Base-by-base conservation (phyloP, 2,888 invertebrate species). In the Ochropacha duplaris region DNA sequence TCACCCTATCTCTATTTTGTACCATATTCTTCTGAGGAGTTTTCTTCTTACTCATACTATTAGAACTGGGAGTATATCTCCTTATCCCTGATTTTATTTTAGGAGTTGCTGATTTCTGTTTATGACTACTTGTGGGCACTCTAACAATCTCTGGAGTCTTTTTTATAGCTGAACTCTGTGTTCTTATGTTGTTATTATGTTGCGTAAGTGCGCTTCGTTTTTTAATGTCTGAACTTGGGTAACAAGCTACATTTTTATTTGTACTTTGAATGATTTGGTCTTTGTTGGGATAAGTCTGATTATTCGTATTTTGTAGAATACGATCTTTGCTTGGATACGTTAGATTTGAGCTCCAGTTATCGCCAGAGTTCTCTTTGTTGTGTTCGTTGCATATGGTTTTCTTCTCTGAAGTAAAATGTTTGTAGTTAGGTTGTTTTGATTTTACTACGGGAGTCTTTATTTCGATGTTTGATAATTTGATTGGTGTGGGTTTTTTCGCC, bases 61-160 rank as follows among this genome's bases (percentile, higher is more conserved):
- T 73, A 14, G 91, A 91, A 1, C 86, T 81, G 0, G 90, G 89
- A 4, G 90, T 88, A 56, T 86, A 90, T 61, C 69, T 87, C 39
- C 90, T 75, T 22, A 90, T 87, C 8, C 90, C 90, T 5, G 87
- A 76, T 59, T 90, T 91, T 34, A 91, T 87, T 65, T 83, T 86
- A 22, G 90, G 91, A 14, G 91, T 91, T 1, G 78, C 80, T 5
- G 78, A 74, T 67, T 86, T 90, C 0, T 70, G 58, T 68, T 87
- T 88, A 22, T 82, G 83, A 31, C 59, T 64, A 71, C 78, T 84
- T 36, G 56, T 74, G 19, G 76, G 73, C 14, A 68, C 51, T 72
- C 83, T 87, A 2, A 31, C 50, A 1, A 71, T 50, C 22, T 88
- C 89, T 51, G 88, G 88, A 2, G 90, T 88, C 50, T 66, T 83